Evolutionary conservation across 2,113 vertebrate genomes (phyloP).

Genomic region (Clupea harengus): DNA sequence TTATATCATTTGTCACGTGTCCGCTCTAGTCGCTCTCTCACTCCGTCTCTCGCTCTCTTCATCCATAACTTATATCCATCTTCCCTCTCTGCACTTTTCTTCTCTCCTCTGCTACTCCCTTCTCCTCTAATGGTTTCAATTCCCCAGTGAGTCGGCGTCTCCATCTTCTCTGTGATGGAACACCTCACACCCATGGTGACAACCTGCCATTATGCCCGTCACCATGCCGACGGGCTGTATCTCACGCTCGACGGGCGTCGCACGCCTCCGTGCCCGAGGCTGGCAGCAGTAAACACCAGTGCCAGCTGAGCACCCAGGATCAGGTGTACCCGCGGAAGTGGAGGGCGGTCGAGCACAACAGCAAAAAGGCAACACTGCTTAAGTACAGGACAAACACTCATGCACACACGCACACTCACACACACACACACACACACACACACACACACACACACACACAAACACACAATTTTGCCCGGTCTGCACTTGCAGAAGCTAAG

Average conservation of each 20-base stretch:
- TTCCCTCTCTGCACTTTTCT: background rate
- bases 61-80: background rate
- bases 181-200: background rate
- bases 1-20: background rate
- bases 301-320: background rate
- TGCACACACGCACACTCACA: background rate
- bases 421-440: conserved; percentile 1
- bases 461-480: background rate
- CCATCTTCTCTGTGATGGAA: background rate
- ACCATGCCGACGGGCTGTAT: background rate
- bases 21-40: background rate
- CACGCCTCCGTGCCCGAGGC: background rate
- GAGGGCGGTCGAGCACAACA: background rate
- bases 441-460: background rate
- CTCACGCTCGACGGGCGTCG: background rate
- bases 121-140: background rate
- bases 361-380: background rate
- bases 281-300: background rate
- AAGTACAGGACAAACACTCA: background rate
- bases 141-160: background rate
- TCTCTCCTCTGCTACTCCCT: background rate
- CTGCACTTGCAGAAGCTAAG: background rate
- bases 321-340: background rate
- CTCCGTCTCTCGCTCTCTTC: background rate
- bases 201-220: background rate